Percentiles rank a stretch among this genome's conserved stretches.
phyloP scores from a whole-genome alignment of 2,113 vertebrate species.

The Semnornis frantzii region DNA sequence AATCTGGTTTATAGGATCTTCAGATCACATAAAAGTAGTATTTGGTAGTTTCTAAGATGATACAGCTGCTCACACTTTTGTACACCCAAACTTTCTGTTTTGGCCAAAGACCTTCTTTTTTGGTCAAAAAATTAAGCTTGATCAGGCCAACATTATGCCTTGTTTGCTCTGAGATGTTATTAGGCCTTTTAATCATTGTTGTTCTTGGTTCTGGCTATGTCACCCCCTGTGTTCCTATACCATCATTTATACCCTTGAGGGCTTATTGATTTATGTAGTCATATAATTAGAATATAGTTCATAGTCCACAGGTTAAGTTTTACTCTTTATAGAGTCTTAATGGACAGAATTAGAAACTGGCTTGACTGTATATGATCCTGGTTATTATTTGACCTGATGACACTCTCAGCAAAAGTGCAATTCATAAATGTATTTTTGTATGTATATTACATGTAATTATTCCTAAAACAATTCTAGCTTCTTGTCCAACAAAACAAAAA shows the following conservation, averaged over 20 bases:
- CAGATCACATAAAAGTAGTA: background rate
- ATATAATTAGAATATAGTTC: slow-evolving; percentile 63
- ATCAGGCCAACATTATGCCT: background rate
- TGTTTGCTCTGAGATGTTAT: background rate
- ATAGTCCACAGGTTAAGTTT: slow-evolving; percentile 41
- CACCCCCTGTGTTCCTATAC: background rate
- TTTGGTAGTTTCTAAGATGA: background rate
- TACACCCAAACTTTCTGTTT: background rate
- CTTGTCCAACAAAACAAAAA: background rate
- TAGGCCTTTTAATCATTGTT: background rate
- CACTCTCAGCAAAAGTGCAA: background rate
- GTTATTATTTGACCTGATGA: background rate
- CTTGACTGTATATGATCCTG: background rate
- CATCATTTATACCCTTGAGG: slow-evolving; percentile 14
- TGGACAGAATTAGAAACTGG: slow-evolving; percentile 25
- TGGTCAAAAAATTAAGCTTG: background rate
- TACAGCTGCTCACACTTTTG: background rate
- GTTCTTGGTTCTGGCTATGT: slow-evolving; percentile 22
- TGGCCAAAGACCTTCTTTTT: background rate
- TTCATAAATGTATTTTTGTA: background rate
- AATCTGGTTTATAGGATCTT: background rate
- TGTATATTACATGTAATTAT: background rate
- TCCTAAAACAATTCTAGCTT: background rate
- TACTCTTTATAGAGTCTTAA: slow-evolving; percentile 18
- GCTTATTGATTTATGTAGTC: slow-evolving; percentile 57